Evolutionary conservation across 2,797 vertebrate genomes (phyloP), one percentile per base, ranked within the genome.

Genomic region (Rhinogobio ventralis): DNA sequence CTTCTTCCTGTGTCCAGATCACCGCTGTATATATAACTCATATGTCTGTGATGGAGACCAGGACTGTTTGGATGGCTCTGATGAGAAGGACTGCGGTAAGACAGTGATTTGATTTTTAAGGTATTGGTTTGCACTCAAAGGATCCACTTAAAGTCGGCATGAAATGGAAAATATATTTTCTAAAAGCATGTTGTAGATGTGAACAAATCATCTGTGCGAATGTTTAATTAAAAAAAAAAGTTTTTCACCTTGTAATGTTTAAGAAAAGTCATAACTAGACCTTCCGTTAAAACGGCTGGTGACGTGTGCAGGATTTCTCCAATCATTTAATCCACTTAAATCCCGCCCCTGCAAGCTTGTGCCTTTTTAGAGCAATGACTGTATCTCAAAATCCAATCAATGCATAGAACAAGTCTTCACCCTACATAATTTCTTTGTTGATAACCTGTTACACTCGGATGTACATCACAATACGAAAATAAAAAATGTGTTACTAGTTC

Each of bases 61-160:
- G 90, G 97, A 99, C 89, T 99, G 98, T 87, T 87, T 94, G 51
- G 98, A 99, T 90, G 98, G 96, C 82, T 95, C 97, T 60, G 98
- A 99, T 92, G 98, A 99, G 88, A 93, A 71, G 74, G 92, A 93
- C 79, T 99, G 98, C 88, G 94, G 98, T 99, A 93, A 94, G 74
- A 79, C 8, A 33, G 1, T 42, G 39, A 62, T 30, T 42, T 33
- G 33, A 55, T 62, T 51, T 72, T 74, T 73, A 10, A 85, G 5
- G 14, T 42, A 39, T 8, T 28, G 5, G 51, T 30, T 30, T 78
- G 0, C 17, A 17, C 23, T 45, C 2, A 55, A 42, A 14, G 10
- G 23, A 30, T 17, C 6, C 19, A 69, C 36, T 69, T 69, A 69
- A 66, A 33, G 36, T 42, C 11, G 1, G 5, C 67, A 69, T 69